These are phyloP conservation scores for Stenopsyche tienmushanensis DNA, from an alignment of 1,140 invertebrate species.

Conservation along the genomic window DNA sequence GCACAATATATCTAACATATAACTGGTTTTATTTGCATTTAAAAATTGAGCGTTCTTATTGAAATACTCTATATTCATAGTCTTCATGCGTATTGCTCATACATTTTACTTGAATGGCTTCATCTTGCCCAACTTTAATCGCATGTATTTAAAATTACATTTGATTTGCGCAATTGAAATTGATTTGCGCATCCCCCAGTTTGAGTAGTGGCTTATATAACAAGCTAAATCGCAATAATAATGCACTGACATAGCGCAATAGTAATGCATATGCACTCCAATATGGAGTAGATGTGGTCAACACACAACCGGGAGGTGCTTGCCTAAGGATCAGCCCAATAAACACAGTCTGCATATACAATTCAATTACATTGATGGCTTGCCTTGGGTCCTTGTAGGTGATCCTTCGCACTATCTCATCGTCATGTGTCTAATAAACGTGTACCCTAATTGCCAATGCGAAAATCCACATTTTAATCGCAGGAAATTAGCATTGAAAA, in stretches of 20 bases:
- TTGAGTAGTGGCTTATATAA: conserved; percentile 20
- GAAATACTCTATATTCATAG: too few relatives aligned
- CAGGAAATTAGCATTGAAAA: not conserved
- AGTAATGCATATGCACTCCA: conserved; percentile 3
- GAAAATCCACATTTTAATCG: not conserved
- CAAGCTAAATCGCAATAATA: conserved; percentile 30
- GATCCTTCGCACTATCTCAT: not conserved
- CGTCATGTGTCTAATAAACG: not conserved
- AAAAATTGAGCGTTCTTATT: too few relatives aligned
- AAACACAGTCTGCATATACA: conserved; percentile 16
- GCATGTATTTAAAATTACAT: too few relatives aligned
- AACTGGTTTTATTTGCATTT: too few relatives aligned
- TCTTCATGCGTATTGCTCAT: too few relatives aligned
- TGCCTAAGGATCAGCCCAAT: conserved; percentile 12
- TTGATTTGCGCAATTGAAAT: not conserved
- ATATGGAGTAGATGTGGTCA: not conserved
- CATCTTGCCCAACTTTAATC: too few relatives aligned
- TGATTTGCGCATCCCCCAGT: not conserved
- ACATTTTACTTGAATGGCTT: too few relatives aligned
- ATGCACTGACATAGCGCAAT: conserved; percentile 20
- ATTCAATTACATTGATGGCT: conserved; percentile 14
- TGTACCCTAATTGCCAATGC: not conserved
- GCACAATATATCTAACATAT: too few relatives aligned
- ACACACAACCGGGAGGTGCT: conserved; percentile 6
- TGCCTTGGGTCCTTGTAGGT: not conserved